phyloP scores from a whole-genome alignment of 2,113 vertebrate genomes.

The Neogobius melanostomus region DNA sequence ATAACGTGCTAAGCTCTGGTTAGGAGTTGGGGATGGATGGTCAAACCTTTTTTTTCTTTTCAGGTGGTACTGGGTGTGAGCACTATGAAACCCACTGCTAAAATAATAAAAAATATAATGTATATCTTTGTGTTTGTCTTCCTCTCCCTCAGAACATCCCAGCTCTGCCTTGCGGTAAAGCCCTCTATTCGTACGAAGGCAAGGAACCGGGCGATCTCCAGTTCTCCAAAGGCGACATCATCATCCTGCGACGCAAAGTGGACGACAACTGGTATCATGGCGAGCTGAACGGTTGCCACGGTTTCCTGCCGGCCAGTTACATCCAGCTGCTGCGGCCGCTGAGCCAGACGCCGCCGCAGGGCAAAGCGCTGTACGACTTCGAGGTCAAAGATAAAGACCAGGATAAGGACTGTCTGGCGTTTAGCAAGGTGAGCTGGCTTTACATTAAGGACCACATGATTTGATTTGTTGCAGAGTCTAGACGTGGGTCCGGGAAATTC shows the following conservation, averaged over 20 bases:
- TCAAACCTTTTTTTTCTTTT: not conserved
- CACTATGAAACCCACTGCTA: not conserved
- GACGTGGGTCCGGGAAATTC: too few species aligned
- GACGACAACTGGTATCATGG: constrained; percentile 98
- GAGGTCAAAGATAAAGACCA: constrained; percentile 98
- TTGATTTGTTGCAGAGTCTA: not conserved
- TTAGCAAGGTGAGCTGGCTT: constrained; percentile 86
- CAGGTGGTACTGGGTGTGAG: not conserved
- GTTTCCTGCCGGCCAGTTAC: constrained; percentile 95
- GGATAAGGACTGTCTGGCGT: constrained; percentile 97
- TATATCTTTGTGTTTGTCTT: constrained; percentile 2
- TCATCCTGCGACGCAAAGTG: constrained; percentile 91
- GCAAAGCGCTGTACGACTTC: constrained; percentile 98
- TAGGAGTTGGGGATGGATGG: not conserved
- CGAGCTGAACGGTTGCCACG: constrained; percentile 90
- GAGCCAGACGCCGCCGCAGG: constrained; percentile 90
- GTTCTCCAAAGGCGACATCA: constrained; percentile 94
- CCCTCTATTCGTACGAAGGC: constrained; percentile 93
- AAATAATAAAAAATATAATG: not conserved
- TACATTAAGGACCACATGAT: constrained; percentile 3
- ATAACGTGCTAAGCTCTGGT: too few species aligned
- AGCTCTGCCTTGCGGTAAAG: constrained; percentile 91
- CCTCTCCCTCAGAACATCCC: constrained; percentile 81
- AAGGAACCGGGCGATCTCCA: constrained; percentile 95
- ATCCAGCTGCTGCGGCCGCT: constrained; percentile 90